A percentile compares a stretch with the other conserved stretches of the same genome.
phyloP scores from a whole-genome alignment of 2,888 invertebrate genomes.

The Cantharis flavilabris region DNA sequence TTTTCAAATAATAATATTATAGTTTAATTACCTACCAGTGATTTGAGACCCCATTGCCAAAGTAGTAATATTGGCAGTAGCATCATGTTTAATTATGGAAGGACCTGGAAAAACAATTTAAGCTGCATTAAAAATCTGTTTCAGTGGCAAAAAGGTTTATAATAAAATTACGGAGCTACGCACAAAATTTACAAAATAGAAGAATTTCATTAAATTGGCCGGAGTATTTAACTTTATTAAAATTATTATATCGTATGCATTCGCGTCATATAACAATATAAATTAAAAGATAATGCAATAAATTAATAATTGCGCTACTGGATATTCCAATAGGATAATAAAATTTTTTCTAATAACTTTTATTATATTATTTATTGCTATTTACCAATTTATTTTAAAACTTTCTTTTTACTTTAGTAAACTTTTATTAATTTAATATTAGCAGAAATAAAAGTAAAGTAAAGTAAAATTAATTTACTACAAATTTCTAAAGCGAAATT shows the following conservation, averaged over 20 bases:
- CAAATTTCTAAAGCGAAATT: no score
- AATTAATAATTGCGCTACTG: not conserved
- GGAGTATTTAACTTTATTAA: not conserved
- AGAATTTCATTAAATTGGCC: not conserved
- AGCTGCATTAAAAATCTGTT: not conserved
- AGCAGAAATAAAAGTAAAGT: no score
- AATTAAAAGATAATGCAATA: not conserved
- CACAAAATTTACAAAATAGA: not conserved
- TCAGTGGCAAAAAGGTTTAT: not conserved
- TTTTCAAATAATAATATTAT: no score
- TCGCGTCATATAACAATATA: not conserved
- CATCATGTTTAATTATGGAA: constrained; percentile 32
- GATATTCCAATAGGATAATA: not conserved
- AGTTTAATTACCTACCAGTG: constrained; percentile 25
- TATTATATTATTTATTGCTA: no score
- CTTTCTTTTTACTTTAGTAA: no score
- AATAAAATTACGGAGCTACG: not conserved
- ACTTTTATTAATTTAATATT: no score
- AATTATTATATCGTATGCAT: not conserved
- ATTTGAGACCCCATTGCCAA: constrained; percentile 30
- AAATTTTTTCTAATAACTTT: no score
- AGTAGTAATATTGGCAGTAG: constrained; percentile 10
- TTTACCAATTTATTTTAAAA: no score
- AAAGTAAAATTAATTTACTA: no score
- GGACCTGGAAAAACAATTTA: constrained; percentile 29